Evolutionary conservation across 2,113 vertebrate genomes (phyloP), one percentile per base, ranked within the genome.

Genomic region (Xyrauchen texanus): DNA sequence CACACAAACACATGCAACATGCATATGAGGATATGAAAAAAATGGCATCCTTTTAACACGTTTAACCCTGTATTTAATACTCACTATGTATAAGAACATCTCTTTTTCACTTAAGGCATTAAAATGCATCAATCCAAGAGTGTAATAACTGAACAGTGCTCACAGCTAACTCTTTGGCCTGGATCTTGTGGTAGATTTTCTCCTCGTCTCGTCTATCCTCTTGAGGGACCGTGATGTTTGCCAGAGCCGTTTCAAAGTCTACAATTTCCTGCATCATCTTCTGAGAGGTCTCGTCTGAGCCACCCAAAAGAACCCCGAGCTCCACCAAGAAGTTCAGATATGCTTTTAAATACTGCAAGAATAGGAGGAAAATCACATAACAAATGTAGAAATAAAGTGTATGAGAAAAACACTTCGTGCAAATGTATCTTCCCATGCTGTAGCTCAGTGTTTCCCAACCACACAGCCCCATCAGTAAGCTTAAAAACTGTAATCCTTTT

Each of bases 261-360:
- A 99, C 87, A 60, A 99, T 93, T 89, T 97, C 94, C 84, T 93
- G 90, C 97, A 99, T 99, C 89, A 96, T 90, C 3, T 85, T 78
- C 62, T 85, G 92, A 0, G 95, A 93, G 0, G 76, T 78, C 45
- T 94, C 91, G 83, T 94, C 87, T 0, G 93, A 85, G 0, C 91
- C 93, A 0, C 96, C 96, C 82, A 99, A 90, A 60, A 97, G 93
- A 83, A 95, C 93, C 3, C 95, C 96, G 58, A 99, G 89, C 87
- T 96, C 95, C 77, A 95, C 93, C 93, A 99, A 95, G 93, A 96
- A 98, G 91, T 93, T 91, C 76, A 97, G 91, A 90, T 99, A 99
- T 4, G 95, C 97, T 0, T 92, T 87, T 0, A 99, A 93, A 85
- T 98, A 96, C 97, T 99, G 89, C 63, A 70, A 68, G 77, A 10